Evolutionary conservation across 2,888 invertebrate species (phyloP), one percentile per base, ranked within the genome.

Genomic region (Sphaerophoria taeniata): DNA sequence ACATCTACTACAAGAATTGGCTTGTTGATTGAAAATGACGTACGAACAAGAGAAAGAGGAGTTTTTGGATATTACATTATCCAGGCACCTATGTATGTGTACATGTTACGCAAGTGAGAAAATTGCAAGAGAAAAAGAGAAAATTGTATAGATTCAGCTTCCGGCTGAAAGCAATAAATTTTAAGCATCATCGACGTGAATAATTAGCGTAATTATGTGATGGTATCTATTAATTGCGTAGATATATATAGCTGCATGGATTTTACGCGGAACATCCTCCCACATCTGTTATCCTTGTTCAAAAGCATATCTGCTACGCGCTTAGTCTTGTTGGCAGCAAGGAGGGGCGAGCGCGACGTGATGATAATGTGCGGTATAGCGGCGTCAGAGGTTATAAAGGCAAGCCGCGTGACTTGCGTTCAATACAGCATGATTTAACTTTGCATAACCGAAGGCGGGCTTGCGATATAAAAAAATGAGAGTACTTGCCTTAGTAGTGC

Each of bases 131-230:
- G 24, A 16, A 12, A 69, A 49, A 36, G 11, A 33, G 49, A 9
- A 36, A 43, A 11, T 3, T 3, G 6, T 7, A 7, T 7, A 14
- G 34, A 33, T 73, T 77, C 81, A 58, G 72, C 81, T 85, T 80
- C 85, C 72, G 70, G 77, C 73, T 77, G 51, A 81, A 73, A 76
- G 85, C 81, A 73, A 85, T 85, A 80, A 85, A 85, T 85, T 85
- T 77, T 70, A 85, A 85, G 81, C 85, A 85, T 85, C 85, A 85
- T 85, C 81, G 85, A 85, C 80, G 76, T 85, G 85, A 85, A 85
- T 85, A 85, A 85, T 85, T 85, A 85, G 85, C 81, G 80, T 81
- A 85, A 85, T 85, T 85, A 85, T 85, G 58, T 70, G 85, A 85
- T 85, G 76, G 76, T 80, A 85, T 85, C 85, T 81, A 81, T 77